Evolutionary conservation across 2,797 vertebrate genomes (phyloP), one percentile per base, ranked within the genome.

Genomic region (Crocidura indochinensis): DNA sequence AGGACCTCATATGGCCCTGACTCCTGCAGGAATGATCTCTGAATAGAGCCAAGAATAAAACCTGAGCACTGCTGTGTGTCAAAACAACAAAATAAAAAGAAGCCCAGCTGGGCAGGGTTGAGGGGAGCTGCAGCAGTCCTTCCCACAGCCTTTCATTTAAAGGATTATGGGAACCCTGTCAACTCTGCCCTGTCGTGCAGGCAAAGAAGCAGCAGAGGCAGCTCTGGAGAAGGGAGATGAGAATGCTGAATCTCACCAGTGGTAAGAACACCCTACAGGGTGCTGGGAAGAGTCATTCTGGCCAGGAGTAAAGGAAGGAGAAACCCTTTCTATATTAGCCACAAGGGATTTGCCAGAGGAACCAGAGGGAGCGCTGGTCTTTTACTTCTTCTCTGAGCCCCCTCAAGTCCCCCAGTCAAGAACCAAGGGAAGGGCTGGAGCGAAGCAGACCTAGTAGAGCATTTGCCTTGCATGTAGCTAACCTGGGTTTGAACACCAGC

Each of bases 221-320:
- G 98, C 98, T 29, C 96, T 99, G 95, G 97, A 97, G 97, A 99
- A 97, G 80, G 98, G 98, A 53, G 97, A 98, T 80, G 97, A 98
- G 76, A 97, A 94, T 68, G 98, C 98, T 0, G 98, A 99, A 76
- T 98, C 98, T 97, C 99, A 99, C 96, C 99, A 99, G 94, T 99
- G 99, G 99, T 99, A 97, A 98, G 98, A 71, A 49, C n/a, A 8
- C 8, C 47, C 51, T 19, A 15, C 22, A 9, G 73, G 56, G 73
- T n/a, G 47, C 49, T 10, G 17, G 38, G 27, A 67, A 49, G 44
- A 76, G 46, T 29, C 56, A 20, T 14, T 2, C 56, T 6, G 76
- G 68, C 62, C 79, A 17, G 44, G 17, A 60, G n/a, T 1, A n/a
- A 56, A 83, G 44, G 51, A 60, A 17, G n/a, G 51, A 53, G 17